These are phyloP conservation scores for Leucophora obtusa DNA, from an alignment of 2,888 invertebrate genomes.

Conservation along the genomic window DNA sequence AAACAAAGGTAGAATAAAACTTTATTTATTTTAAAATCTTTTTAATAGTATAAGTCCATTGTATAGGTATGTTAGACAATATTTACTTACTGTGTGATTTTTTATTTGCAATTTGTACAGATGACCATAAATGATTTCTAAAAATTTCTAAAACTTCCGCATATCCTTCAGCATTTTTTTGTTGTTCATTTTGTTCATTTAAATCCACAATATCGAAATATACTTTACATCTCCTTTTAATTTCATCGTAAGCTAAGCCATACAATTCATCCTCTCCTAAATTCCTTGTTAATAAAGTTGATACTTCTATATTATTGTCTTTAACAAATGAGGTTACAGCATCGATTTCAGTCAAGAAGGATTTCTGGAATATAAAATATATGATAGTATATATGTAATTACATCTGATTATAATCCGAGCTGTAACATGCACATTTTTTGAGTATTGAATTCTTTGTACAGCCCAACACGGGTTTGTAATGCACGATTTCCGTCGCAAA, in stretches of 20 bases:
- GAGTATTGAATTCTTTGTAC: too few species aligned
- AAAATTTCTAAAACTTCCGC: conserved; percentile 67
- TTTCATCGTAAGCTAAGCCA: conserved; percentile 67
- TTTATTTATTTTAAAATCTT: too few species aligned
- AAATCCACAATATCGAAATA: conserved; percentile 64
- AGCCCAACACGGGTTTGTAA: too few species aligned
- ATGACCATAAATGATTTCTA: conserved; percentile 69
- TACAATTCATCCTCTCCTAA: conserved; percentile 62
- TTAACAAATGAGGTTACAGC: conserved; percentile 64
- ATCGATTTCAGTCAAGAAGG: conserved; percentile 38
- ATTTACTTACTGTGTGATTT: conserved; percentile 34
- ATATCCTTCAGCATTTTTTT: conserved; percentile 61
- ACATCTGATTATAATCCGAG: too few species aligned
- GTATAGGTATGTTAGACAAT: too few species aligned
- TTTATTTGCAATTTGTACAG: conserved; percentile 43
- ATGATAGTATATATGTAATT: too few species aligned
- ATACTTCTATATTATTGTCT: conserved; percentile 66
- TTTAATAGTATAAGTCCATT: too few species aligned
- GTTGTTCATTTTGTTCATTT: conserved; percentile 52
- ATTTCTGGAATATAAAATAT: conserved; percentile 36
- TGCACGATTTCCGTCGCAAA: too few species aligned
- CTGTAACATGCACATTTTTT: too few species aligned
- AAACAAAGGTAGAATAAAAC: too few species aligned
- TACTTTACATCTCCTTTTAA: conserved; percentile 62
- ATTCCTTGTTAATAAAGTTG: conserved; percentile 66